These are phyloP conservation scores for Eulemur mongoz DNA, from an alignment of 2,797 vertebrate species.

Conservation along the genomic window DNA sequence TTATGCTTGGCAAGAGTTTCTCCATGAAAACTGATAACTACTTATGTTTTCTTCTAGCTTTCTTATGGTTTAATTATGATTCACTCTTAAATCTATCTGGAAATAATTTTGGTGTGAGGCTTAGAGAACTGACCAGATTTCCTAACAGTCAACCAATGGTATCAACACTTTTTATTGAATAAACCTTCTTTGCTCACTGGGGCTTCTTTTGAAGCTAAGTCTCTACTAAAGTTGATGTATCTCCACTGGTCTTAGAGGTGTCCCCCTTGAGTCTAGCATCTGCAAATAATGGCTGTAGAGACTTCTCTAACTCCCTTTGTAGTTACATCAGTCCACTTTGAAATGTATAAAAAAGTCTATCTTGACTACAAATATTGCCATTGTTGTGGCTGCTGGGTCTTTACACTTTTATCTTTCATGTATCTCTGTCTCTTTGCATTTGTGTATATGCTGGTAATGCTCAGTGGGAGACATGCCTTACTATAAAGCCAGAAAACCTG, in stretches of 20 bases:
- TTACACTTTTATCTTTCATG: slow-evolving; percentile 45
- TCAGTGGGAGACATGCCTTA: not conserved
- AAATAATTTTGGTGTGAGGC: not conserved
- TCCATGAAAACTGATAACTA: not conserved
- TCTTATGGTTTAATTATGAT: not conserved
- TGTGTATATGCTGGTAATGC: not conserved
- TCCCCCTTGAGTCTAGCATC: not conserved
- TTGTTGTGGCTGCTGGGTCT: slow-evolving; percentile 36
- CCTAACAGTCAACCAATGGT: not conserved
- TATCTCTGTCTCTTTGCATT: slow-evolving; percentile 51
- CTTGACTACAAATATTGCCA: not conserved
- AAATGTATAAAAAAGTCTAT: slow-evolving; percentile 49
- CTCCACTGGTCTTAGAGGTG: not conserved
- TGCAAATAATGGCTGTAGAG: slow-evolving; percentile 39
- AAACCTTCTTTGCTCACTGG: slow-evolving; percentile 3
- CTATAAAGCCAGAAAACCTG: not conserved
- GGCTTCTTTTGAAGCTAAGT: slow-evolving; percentile 30
- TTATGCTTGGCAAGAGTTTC: not conserved
- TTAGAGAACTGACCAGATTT: not conserved
- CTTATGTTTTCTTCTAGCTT: not conserved
- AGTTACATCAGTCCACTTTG: slow-evolving; percentile 15
- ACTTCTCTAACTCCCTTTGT: slow-evolving; percentile 34
- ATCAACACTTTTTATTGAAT: slow-evolving; percentile 28
- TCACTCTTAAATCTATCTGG: not conserved
- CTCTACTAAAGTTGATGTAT: not conserved